phyloP scores from a whole-genome alignment of 2,888 invertebrate genomes.

The Aquatica leii region DNA sequence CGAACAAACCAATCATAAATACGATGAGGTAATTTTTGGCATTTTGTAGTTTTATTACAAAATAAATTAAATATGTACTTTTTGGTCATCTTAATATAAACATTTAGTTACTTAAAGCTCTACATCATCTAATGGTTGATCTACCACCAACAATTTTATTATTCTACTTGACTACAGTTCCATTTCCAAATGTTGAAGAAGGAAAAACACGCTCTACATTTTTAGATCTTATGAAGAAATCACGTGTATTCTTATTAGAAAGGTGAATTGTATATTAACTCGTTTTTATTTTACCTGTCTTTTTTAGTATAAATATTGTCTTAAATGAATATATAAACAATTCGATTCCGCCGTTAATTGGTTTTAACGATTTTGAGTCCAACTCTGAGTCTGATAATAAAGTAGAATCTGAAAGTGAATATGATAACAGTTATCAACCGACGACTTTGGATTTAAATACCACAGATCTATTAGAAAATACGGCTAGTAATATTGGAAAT shows the following conservation, averaged over 20 bases:
- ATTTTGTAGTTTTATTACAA: neutral
- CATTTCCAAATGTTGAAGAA: conserved; percentile 50
- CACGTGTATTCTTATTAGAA: conserved; percentile 19
- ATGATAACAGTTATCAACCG: neutral
- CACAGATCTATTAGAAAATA: no score
- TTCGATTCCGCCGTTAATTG: conserved; percentile 27
- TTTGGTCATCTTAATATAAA: conserved; percentile 25
- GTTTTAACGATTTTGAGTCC: conserved; percentile 14
- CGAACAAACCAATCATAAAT: conserved; percentile 50
- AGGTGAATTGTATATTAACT: conserved; percentile 15
- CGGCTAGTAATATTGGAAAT: no score
- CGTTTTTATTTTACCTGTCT: neutral
- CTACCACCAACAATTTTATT: conserved; percentile 55
- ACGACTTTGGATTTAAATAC: neutral
- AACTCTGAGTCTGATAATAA: neutral
- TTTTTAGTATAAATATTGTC: conserved; percentile 39
- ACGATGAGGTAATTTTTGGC: conserved; percentile 48
- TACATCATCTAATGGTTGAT: conserved; percentile 54
- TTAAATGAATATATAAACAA: conserved; percentile 41
- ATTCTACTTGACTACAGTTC: conserved; percentile 56
- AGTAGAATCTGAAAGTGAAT: neutral
- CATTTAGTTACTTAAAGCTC: conserved; percentile 50
- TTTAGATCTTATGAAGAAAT: conserved; percentile 29
- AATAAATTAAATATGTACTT: conserved; percentile 9
- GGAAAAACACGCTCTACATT: conserved; percentile 16